A percentile compares a stretch with the other conserved stretches of the same genome.
Evolutionary conservation across 1,140 invertebrate species (phyloP).

Genomic region (Notospermus geniculatus): DNA sequence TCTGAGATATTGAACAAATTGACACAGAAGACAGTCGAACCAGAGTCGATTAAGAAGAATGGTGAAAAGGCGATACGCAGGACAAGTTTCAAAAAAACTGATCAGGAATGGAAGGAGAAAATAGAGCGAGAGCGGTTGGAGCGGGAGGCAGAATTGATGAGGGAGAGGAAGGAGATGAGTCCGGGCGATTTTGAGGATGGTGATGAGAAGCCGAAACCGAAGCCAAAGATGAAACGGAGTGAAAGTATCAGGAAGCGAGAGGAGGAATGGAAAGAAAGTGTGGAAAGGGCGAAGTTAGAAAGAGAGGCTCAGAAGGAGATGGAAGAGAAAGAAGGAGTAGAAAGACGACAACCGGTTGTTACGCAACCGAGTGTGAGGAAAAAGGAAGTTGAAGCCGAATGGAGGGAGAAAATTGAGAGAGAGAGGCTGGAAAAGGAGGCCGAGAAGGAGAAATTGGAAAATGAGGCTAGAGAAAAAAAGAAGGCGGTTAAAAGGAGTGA

Average conservation of each 20-base stretch:
- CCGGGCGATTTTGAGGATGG: not conserved
- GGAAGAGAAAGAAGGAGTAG: not conserved
- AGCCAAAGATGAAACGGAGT: not conserved
- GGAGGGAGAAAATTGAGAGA: not conserved
- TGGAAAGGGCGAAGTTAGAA: not conserved
- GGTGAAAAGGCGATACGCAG: not conserved
- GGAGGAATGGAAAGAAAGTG: not conserved
- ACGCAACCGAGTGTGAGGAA: not conserved
- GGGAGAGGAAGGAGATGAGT: not conserved
- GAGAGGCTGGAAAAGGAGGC: constrained; percentile 2
- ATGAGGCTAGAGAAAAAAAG: no score
- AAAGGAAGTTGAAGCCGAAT: not conserved
- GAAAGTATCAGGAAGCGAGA: not conserved
- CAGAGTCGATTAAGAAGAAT: not conserved
- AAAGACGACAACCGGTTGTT: not conserved
- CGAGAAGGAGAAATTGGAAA: no score
- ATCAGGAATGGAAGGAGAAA: no score
- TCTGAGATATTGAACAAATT: no score
- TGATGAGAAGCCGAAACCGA: not conserved
- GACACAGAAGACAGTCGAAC: no score
- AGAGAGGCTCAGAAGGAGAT: not conserved
- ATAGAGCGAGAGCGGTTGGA: no score
- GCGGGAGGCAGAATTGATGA: no score
- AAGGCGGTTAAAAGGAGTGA: no score
- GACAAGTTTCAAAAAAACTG: not conserved